These are phyloP conservation scores for Watersipora subatra DNA, from an alignment of 1,140 invertebrate genomes.

Conservation along the genomic window DNA sequence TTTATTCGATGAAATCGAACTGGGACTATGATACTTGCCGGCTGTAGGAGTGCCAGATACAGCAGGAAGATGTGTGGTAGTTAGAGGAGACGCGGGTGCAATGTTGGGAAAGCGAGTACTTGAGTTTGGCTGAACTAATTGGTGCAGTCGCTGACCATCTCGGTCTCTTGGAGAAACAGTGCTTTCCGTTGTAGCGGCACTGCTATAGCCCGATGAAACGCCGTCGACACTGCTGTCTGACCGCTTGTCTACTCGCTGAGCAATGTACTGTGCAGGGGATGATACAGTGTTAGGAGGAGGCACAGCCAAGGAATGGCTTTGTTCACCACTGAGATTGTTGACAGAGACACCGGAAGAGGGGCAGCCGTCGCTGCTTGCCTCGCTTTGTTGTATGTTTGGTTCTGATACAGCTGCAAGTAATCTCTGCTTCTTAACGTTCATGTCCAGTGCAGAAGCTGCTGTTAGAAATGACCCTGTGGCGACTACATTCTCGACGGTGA, in stretches of 20 bases:
- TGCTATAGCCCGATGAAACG: slow-evolving; percentile 1
- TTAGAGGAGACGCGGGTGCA: background rate
- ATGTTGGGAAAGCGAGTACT: background rate
- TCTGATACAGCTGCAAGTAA: background rate
- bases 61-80: background rate
- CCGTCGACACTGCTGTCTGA: background rate
- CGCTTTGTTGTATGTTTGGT: background rate
- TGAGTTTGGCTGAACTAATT: background rate
- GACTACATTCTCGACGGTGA: no score
- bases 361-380: background rate
- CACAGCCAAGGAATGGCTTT: no score
- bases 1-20: background rate
- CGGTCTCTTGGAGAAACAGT: background rate
- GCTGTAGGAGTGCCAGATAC: slow-evolving; percentile 14
- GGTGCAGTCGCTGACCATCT: background rate
- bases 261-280: no score
- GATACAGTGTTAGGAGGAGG: no score
- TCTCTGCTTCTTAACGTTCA: background rate
- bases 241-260: background rate
- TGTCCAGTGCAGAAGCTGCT: no score
- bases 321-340: no score
- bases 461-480: no score
- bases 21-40: slow-evolving; percentile 19
- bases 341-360: no score
- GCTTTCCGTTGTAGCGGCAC: background rate